Evolutionary conservation across 2,888 invertebrate genomes (phyloP).

Genomic region (Neria commutata): DNA sequence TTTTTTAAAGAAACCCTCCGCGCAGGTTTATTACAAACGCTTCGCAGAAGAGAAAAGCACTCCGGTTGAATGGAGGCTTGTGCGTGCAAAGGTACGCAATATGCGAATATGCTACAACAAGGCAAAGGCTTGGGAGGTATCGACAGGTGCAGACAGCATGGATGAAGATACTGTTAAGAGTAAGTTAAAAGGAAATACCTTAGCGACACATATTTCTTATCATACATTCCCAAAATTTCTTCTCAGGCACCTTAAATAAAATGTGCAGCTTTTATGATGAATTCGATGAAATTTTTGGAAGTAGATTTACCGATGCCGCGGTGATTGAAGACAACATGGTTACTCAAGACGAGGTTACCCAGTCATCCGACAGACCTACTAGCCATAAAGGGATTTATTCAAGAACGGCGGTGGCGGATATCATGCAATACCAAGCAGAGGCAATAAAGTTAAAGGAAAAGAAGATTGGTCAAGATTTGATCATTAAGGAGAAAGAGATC

Average conservation of each 20-base stretch:
- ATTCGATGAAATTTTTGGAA: slow-evolving; percentile 6
- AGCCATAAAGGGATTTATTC: slow-evolving; percentile 12
- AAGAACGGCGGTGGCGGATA: slow-evolving; percentile 8
- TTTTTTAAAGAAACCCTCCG: not conserved
- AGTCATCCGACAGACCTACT: not conserved
- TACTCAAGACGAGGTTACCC: not conserved
- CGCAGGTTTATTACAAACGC: not conserved
- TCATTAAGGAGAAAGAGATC: slow-evolving; percentile 5
- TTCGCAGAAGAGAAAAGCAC: no score
- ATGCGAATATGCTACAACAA: not conserved
- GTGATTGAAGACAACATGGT: slow-evolving; percentile 2
- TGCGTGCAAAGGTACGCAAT: slow-evolving; percentile 1
- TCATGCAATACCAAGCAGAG: slow-evolving; percentile 12
- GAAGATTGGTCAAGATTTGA: not conserved
- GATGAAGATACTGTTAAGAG: not conserved
- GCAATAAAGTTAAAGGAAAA: slow-evolving; percentile 4
- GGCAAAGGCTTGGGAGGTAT: not conserved
- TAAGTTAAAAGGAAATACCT: not conserved
- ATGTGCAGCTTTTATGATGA: slow-evolving; percentile 1
- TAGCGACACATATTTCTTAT: not conserved
- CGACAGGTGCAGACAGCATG: not conserved
- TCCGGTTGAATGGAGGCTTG: not conserved
- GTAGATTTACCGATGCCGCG: not conserved
- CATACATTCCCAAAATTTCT: not conserved
- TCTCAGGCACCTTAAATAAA: slow-evolving; percentile 6